Evolutionary conservation across 2,113 vertebrate species (phyloP), one percentile per base, ranked within the genome.

Genomic region (Seriola quinqueradiata): DNA sequence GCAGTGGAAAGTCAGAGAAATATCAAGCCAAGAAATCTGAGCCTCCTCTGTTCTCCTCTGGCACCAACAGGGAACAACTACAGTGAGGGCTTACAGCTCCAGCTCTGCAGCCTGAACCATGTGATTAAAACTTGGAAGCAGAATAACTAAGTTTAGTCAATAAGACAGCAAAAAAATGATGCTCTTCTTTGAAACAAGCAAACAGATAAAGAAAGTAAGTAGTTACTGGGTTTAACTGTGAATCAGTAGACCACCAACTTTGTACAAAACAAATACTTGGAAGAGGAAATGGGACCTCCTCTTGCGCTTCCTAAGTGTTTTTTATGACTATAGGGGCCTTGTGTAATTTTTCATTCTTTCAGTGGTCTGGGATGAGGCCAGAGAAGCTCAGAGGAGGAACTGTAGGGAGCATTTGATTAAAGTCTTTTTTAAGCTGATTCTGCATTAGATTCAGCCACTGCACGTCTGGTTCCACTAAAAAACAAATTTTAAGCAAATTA

Each of bases 1-100:
- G 8, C 92, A 82, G 44, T 67, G 67, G 79, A 85, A 77, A 92
- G 90, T 92, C 85, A 87, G 90, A 77, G 89, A 82, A 87, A 85
- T 73, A 83, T 87, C 83, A 81, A 75, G 84, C 74, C 79, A 63
- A 86, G 89, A 93, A 93, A 92, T 89, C 60, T 88, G 90, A 92
- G 87, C 87, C 85, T 88, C 75, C 50, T 80, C 72, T 87, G 84
- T 90, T 90, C 85, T 89, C 85, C 75, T 82, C 78, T 86, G 80
- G 87, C 77, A 79, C 74, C 80, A 70, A 4, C 73, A 77, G 48
- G 74, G 81, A 55, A 87, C 75, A 87, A 66, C 79, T 86, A 50
- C 77, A 89, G 61, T 85, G 84, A 57, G 76, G 81, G 13, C 57
- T 79, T 72, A 79, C 65, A 82, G 84, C 86, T 85, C 60, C 71